A percentile compares a stretch with the other conserved stretches of the same genome.
Evolutionary conservation across 2,797 vertebrate species (phyloP).

Genomic region (Diplodus sargus): DNA sequence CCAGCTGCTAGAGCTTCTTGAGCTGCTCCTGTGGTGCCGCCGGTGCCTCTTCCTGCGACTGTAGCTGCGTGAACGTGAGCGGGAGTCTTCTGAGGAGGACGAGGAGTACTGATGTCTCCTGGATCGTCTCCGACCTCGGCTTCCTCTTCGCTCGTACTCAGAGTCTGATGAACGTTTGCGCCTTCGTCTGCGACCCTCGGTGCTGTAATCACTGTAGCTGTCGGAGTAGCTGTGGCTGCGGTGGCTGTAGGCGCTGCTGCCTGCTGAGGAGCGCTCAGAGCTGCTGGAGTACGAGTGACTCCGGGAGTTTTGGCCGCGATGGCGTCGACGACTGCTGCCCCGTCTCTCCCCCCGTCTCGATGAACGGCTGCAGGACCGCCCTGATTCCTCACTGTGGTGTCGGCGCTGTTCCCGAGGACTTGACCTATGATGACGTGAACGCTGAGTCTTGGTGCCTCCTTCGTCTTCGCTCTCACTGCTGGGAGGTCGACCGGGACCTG

Average conservation of each 20-base stretch:
- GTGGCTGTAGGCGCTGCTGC: conserved; percentile 90
- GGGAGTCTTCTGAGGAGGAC: conserved; percentile 90
- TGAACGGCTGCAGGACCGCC: conserved; percentile 91
- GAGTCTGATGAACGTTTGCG: conserved; percentile 93
- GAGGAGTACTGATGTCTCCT: conserved; percentile 91
- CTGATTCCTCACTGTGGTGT: conserved; percentile 92
- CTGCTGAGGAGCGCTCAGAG: conserved; percentile 91
- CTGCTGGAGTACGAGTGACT: conserved; percentile 94
- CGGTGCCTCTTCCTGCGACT: conserved; percentile 89
- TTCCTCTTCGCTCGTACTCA: conserved; percentile 87
- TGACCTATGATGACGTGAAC: conserved; percentile 87
- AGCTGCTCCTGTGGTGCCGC: conserved; percentile 86
- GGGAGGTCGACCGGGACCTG: conserved; percentile 82
- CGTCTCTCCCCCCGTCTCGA: conserved; percentile 83
- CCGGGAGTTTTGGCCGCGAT: conserved; percentile 85
- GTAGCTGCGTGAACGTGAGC: conserved; percentile 90
- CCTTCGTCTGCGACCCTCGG: conserved; percentile 84
- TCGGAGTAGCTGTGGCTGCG: conserved; percentile 93
- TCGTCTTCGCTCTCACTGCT: conserved; percentile 94
- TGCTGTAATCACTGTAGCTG: conserved; percentile 95
- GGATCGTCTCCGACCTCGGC: conserved; percentile 86
- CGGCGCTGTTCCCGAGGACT: conserved; percentile 84
- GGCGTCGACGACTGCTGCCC: conserved; percentile 85
- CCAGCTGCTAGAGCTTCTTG: conserved; percentile 86
- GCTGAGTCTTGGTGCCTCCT: conserved; percentile 83